Evolutionary conservation across 2,888 invertebrate species (phyloP).

Genomic region (Brachypterus glaber): DNA sequence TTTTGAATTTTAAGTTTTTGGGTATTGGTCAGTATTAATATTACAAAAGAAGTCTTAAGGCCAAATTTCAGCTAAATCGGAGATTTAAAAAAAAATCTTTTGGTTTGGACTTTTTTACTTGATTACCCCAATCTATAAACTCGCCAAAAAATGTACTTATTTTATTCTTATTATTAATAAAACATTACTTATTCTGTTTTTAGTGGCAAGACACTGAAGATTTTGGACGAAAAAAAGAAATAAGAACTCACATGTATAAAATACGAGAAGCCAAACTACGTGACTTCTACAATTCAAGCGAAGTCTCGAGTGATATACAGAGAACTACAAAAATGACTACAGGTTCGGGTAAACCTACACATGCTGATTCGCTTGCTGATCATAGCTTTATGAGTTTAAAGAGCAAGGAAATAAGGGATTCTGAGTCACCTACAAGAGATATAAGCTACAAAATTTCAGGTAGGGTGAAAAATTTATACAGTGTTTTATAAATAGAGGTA

Average conservation of each 20-base stretch:
- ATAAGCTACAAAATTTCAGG: slow-evolving; percentile 32
- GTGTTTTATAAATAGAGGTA: no score
- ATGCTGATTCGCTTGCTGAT: slow-evolving; percentile 63
- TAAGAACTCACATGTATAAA: slow-evolving; percentile 75
- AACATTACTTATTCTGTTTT: slow-evolving; percentile 32
- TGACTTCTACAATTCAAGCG: slow-evolving; percentile 52
- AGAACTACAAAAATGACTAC: slow-evolving; percentile 20
- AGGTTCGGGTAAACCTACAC: slow-evolving; percentile 32
- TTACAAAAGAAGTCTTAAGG: no score
- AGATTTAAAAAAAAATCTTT: no score
- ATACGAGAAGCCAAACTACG: slow-evolving; percentile 70
- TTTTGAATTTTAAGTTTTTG: no score
- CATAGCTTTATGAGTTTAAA: slow-evolving; percentile 70
- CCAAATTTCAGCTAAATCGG: no score
- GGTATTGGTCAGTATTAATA: no score
- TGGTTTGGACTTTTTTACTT: no score
- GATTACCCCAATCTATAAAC: no score
- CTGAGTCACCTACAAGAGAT: slow-evolving; percentile 63
- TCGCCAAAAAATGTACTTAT: no score
- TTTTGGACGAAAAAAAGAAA: slow-evolving; percentile 76
- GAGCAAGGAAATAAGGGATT: slow-evolving; percentile 69
- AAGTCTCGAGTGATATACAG: slow-evolving; percentile 27
- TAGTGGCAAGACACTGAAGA: slow-evolving; percentile 84
- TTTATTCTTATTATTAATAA: no score
- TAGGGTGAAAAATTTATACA: no score